Evolutionary conservation across 2,888 invertebrate species (phyloP), one percentile per base, ranked within the genome.

Genomic region (Nomada goodeniana): DNA sequence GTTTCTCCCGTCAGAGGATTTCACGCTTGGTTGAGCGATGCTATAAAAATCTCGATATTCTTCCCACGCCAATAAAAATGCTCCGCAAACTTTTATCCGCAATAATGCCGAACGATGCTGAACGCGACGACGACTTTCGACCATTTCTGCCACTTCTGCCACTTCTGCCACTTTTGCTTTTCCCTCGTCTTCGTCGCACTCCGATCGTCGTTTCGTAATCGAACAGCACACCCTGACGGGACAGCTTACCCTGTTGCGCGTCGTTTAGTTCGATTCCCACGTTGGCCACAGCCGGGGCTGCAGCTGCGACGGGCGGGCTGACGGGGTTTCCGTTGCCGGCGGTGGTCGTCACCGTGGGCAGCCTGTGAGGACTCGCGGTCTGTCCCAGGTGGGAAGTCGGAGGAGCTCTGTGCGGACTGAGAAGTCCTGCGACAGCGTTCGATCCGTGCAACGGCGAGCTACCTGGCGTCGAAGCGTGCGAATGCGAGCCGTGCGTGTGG

Each of bases 191-290:
- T n/a, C n/a, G 15, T 53, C 20, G 53, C 20, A 53, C 18, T n/a
- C 53, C 23, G 23, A 23, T 23, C 23, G 23, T 10, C 10, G 7
- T 15, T 15, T 52, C n/a, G 15, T 52, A n/a, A 52, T n/a, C n/a
- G 15, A n/a, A 52, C 1, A 20, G 20, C 13, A 4, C n/a, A 55
- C n/a, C 0, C 7, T 36, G 7, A 15, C 13, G 47, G 11, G 53
- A 20, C 0, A 67, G 74, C 87, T 89, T 84, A 93, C 93, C 92
- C 61, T 93, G 91, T 68, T 92, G 92, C 50, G 91, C 90, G 60
- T 93, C 92, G 80, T 90, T 91, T 64, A 93, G 88, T 74, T 93
- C 93, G 74, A 92, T 91, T 23, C 91, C 92, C 69, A 93, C 89
- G 68, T 86, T 93, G 67, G 91, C 77, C 23, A 91, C 82, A 2